Evolutionary conservation across 1,140 invertebrate species (phyloP).

Genomic region (Drosophila kepulauana): DNA sequence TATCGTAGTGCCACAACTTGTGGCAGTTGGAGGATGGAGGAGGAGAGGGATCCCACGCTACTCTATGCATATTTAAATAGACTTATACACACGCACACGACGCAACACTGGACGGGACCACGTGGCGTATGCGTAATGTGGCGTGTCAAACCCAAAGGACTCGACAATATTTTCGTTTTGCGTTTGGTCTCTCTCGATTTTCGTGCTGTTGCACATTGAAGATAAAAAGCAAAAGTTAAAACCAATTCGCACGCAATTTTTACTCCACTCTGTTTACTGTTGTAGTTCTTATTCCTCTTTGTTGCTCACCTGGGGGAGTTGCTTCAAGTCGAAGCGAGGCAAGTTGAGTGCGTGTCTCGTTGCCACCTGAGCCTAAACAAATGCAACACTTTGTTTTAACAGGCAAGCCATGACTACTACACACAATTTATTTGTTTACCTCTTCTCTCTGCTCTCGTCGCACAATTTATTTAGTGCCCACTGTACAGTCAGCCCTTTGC

Average conservation of each 20-base stretch:
- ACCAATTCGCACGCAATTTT: slow-evolving; percentile 82
- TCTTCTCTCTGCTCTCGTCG: background rate
- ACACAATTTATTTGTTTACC: slow-evolving; percentile 66
- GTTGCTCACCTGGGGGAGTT: slow-evolving; percentile 56
- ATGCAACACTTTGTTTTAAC: slow-evolving; percentile 75
- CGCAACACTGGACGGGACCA: slow-evolving; percentile 41
- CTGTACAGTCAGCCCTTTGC: slow-evolving; percentile 11
- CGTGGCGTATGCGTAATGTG: slow-evolving; percentile 75
- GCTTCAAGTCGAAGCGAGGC: slow-evolving; percentile 47
- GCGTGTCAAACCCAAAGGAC: slow-evolving; percentile 57
- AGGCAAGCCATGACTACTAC: slow-evolving; percentile 59
- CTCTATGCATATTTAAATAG: slow-evolving; percentile 36
- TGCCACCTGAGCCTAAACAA: slow-evolving; percentile 65
- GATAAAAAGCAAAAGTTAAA: slow-evolving; percentile 84
- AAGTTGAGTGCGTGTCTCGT: slow-evolving; percentile 38
- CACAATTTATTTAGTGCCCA: slow-evolving; percentile 17
- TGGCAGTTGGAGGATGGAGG: background rate
- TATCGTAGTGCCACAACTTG: slow-evolving; percentile 15
- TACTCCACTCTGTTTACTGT: slow-evolving; percentile 43
- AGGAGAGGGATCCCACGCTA: background rate
- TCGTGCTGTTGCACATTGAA: slow-evolving; percentile 70
- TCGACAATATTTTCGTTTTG: background rate
- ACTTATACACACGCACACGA: slow-evolving; percentile 18
- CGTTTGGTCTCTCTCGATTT: slow-evolving; percentile 4
- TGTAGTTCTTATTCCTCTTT: slow-evolving; percentile 12